These are phyloP conservation scores for Macrobrachium rosenbergii DNA, from an alignment of 1,140 invertebrate species.

Conservation along the genomic window DNA sequence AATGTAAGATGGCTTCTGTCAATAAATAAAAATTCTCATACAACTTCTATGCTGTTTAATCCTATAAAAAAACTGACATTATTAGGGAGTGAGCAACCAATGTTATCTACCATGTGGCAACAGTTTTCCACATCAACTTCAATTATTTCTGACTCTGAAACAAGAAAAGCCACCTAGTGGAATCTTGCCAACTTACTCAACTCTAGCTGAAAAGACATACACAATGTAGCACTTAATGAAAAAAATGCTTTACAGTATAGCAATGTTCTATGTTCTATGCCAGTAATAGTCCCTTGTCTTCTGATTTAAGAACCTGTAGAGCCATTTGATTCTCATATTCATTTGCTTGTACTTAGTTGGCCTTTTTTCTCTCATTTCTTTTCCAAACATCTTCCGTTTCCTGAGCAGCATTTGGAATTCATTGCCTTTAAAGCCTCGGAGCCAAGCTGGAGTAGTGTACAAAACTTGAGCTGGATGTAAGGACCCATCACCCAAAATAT, in stretches of 20 bases:
- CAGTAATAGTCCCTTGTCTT: constrained; percentile 76
- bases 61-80: too few relatives aligned
- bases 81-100: too few relatives aligned
- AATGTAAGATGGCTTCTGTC: too few relatives aligned
- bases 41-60: too few relatives aligned
- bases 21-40: too few relatives aligned
- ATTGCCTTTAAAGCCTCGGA: constrained; percentile 88
- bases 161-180: neutral
- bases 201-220: too few relatives aligned
- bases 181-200: too few relatives aligned
- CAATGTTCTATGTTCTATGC: constrained; percentile 29
- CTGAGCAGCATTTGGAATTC: constrained; percentile 83
- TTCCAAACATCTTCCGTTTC: constrained; percentile 79
- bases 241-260: too few relatives aligned
- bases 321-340: constrained; percentile 79
- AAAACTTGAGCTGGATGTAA: constrained; percentile 86
- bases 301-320: constrained; percentile 83
- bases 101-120: too few relatives aligned
- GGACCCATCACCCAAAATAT: constrained; percentile 87
- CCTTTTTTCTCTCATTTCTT: constrained; percentile 75
- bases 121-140: too few relatives aligned
- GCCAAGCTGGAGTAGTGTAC: constrained; percentile 87
- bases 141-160: neutral
- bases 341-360: constrained; percentile 84
- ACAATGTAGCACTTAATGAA: too few relatives aligned